Base-by-base conservation (phyloP, 2,888 invertebrate species). In the Dyspetes luteomarginatus region DNA sequence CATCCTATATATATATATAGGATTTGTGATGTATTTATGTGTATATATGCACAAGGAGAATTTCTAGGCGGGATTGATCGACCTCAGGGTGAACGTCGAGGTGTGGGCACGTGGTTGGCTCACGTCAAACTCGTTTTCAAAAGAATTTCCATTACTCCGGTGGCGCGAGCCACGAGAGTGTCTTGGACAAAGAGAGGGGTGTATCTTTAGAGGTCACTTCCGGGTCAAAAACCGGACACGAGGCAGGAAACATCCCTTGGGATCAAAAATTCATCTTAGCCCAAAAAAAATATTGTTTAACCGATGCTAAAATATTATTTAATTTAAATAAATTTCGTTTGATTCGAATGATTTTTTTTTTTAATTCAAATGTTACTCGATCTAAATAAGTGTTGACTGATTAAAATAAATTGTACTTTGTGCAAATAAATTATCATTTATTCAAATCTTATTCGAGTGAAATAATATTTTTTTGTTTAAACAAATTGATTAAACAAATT, bases 91-190 rank as follows among this genome's bases (percentile, higher is more conserved):
- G 80, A 75, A 62, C 24, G 24, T 68, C 58, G 71, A 77, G 88
- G 89, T 86, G 88, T 86, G 85, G 87, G 85, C 90, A 88, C 89
- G 91, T 90, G 91, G 91, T 89, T 88, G 88, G 86, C 86, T 86
- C 74, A 85, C 87, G 90, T 91, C 91, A 90, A 92, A 91, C 92
- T 91, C 71, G 91, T 92, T 91, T 87, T 77, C 75, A 5, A 48
- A 60, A 64, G 56, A 69, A 60, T 71, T 60, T 58, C 56, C 15
- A 75, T 74, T 68, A 75, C 64, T 55, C 52, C 55, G 41, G 75
- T 80, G 79, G 22, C 58, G 58, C 75, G 67, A 55, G 12, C 58
- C 5, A 30, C 36, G 36, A 48, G 9, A 17, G 7, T 24, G 30
- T 55, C 56, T 43, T 41, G 15, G 24, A 55, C 52, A 30, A 67